These are phyloP conservation scores for Phaetusa simplex DNA, from an alignment of 2,113 vertebrate species.

Conservation along the genomic window DNA sequence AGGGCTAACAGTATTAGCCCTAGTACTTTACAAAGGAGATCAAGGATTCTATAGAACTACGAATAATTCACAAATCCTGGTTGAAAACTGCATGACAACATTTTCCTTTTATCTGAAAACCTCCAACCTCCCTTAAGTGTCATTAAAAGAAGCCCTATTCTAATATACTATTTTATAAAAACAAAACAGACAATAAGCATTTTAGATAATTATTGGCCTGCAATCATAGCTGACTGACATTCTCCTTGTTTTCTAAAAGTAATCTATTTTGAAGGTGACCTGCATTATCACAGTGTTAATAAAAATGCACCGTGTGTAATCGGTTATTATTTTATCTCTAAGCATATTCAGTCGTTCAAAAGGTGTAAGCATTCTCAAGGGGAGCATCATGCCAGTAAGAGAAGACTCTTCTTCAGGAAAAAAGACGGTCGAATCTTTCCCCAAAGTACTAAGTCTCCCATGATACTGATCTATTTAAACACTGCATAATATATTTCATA, in stretches of 20 bases:
- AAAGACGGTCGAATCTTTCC: neutral
- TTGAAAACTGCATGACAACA: conserved; percentile 4
- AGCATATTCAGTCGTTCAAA: conserved; percentile 33
- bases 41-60: neutral
- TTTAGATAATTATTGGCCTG: conserved; percentile 5
- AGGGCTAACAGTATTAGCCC: neutral
- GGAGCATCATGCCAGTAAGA: neutral
- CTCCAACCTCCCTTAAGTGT: neutral
- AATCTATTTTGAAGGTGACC: conserved; percentile 62
- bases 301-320: conserved; percentile 57
- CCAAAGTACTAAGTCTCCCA: neutral
- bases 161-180: neutral
- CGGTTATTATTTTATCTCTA: conserved; percentile 65
- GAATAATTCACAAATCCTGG: conserved; percentile 22
- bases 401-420: neutral
- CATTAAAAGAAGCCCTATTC: conserved; percentile 11
- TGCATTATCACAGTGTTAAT: conserved; percentile 49
- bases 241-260: neutral
- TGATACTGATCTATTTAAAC: conserved; percentile 1
- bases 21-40: neutral
- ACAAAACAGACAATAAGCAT: neutral
- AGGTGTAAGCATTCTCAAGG: conserved; percentile 15
- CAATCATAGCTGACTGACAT: neutral
- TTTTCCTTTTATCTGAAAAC: neutral
- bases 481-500: neutral